Evolutionary conservation across 2,113 vertebrate genomes (phyloP), one percentile per base, ranked within the genome.

Genomic region (Sceloporus tristichus): DNA sequence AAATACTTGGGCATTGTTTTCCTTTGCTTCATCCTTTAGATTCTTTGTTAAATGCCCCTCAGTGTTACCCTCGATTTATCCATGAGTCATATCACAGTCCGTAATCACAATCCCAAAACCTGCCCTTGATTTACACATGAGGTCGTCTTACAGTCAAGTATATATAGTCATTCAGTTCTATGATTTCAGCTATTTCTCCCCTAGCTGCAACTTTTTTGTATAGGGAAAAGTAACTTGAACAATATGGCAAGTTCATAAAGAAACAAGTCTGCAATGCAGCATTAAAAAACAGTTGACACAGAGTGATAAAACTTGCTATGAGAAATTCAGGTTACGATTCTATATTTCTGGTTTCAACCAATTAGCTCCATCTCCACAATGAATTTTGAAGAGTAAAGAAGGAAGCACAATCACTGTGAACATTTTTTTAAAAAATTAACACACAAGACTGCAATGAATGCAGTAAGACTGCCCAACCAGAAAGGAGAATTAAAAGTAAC

Each of bases 401-500:
- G 11, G 2, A 70, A 34, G 18, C 19, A 27, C 1, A 48, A 38
- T 66, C 25, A 13, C 29, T 34, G 5, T 11, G 4, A 84, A 23
- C 18, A 34, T 18, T 73, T 18, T 73, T 40, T 14, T 65, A 66
- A 76, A 21, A 13, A 2, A 73, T 68, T 79, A 65, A 80, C 14
- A 34, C 42, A 19, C 8, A 71, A 71, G 68, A 56, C 25, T 48
- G 10, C 5, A 16, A 56, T 59, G 10, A 29, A 80, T 34, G 13
- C 40, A 77, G 65, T 42, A 66, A 66, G 10, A 25, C n/a, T 59
- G 25, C 4, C 34, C 9, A 59, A 34, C 9, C 27, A 7, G 29
- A 54, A 86, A 56, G 27, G 16, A 73, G 13, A 29, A 70, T 79
- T 79, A 27, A 86, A 86, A 70, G n/a, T 62, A 79, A 79, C 42